These are phyloP conservation scores for Zeus faber DNA, from an alignment of 2,113 vertebrate genomes.

Conservation along the genomic window DNA sequence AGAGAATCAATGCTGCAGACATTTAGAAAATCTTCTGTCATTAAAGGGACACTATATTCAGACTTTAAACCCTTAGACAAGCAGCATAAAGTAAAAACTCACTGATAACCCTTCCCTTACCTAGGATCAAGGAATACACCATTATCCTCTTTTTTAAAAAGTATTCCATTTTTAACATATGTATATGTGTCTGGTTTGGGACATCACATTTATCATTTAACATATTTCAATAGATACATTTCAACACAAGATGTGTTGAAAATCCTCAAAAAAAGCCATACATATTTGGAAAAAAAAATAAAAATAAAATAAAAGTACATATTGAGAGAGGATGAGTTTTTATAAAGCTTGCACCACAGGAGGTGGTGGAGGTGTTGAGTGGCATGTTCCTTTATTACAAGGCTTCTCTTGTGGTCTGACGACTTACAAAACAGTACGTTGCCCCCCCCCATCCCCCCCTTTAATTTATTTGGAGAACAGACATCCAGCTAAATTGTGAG, in stretches of 20 bases:
- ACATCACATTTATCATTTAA: not conserved
- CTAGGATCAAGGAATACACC: not conserved
- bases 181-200: not conserved
- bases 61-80: constrained; percentile 40
- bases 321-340: not conserved
- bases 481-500: too few relatives aligned
- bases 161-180: not conserved
- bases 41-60: constrained; percentile 61
- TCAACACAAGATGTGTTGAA: not conserved
- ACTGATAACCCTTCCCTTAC: not conserved
- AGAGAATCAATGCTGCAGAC: constrained; percentile 34
- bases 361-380: too few relatives aligned
- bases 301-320: too few relatives aligned
- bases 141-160: not conserved
- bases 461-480: too few relatives aligned
- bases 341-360: too few relatives aligned
- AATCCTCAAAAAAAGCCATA: too few relatives aligned
- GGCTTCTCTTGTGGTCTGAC: too few relatives aligned
- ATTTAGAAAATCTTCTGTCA: constrained; percentile 41
- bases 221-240: not conserved
- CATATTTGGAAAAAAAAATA: constrained; percentile 1
- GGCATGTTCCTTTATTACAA: too few relatives aligned
- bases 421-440: too few relatives aligned
- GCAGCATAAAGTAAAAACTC: constrained; percentile 17
- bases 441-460: too few relatives aligned